Percentiles rank a stretch among this genome's conserved stretches.
phyloP scores from a whole-genome alignment of 2,888 invertebrate genomes.

The Chloroclysta siterata region DNA sequence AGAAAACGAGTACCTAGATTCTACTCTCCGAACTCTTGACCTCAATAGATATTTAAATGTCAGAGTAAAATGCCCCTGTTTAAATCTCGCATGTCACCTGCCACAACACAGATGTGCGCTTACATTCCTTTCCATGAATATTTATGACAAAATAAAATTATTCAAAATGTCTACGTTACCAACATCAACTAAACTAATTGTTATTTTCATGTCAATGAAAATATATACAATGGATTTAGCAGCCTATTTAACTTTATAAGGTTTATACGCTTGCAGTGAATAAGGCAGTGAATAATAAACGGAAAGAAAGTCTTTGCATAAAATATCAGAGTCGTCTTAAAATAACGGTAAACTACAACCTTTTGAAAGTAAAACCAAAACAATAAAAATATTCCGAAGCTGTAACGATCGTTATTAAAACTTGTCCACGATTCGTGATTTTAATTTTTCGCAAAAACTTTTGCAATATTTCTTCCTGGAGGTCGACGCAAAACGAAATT shows the following conservation, averaged over 20 bases:
- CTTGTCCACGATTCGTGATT: slow-evolving; percentile 74
- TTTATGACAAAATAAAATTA: slow-evolving; percentile 31
- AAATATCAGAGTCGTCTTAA: slow-evolving; percentile 2
- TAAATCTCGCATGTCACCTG: slow-evolving; percentile 28
- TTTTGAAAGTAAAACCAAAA: slow-evolving; percentile 12
- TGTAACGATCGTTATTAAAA: slow-evolving; percentile 51
- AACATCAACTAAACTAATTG: slow-evolving; percentile 11
- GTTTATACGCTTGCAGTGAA: neutral
- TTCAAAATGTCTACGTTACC: slow-evolving; percentile 14
- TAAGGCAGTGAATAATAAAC: neutral
- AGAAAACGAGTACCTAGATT: too few relatives aligned
- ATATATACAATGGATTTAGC: neutral
- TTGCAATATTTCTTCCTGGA: slow-evolving; percentile 76
- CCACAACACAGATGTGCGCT: slow-evolving; percentile 28
- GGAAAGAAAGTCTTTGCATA: slow-evolving; percentile 5
- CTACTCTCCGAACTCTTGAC: too few relatives aligned
- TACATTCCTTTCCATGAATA: slow-evolving; percentile 32
- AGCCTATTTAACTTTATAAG: too few relatives aligned
- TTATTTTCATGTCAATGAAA: neutral
- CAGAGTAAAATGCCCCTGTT: slow-evolving; percentile 1
- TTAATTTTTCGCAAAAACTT: slow-evolving; percentile 78
- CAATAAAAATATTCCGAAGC: slow-evolving; percentile 28
- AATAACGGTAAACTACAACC: slow-evolving; percentile 13
- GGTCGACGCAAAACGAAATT: slow-evolving; percentile 75
- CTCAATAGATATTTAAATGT: too few relatives aligned